A percentile compares a stretch with the other conserved stretches of the same genome.
Evolutionary conservation across 2,888 invertebrate genomes (phyloP).

Genomic region (Aricia artaxerxes): DNA sequence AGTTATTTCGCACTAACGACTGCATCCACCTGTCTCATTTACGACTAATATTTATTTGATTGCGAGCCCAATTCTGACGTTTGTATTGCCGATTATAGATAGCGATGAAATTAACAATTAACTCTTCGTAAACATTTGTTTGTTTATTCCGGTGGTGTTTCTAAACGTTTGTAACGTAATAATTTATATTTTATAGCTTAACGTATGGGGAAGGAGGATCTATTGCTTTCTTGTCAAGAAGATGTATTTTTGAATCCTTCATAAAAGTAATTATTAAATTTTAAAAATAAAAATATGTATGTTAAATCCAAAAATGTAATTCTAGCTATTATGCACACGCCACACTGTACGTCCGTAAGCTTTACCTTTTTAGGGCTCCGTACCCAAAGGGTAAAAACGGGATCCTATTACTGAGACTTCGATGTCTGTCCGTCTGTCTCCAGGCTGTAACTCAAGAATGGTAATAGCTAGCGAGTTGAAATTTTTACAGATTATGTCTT

Average conservation of each 20-base stretch:
- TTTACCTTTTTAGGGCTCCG: too few species aligned
- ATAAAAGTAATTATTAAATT: background rate
- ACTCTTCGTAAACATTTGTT: background rate
- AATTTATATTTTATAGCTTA: background rate
- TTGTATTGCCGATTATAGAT: slow-evolving; percentile 46
- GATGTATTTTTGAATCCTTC: background rate
- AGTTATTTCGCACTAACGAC: slow-evolving; percentile 51
- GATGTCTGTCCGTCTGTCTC: too few species aligned
- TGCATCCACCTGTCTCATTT: slow-evolving; percentile 62
- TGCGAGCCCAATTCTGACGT: slow-evolving; percentile 60
- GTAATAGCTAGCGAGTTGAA: too few species aligned
- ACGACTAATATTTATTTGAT: slow-evolving; percentile 75
- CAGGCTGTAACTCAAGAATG: too few species aligned
- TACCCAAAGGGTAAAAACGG: too few species aligned
- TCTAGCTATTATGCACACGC: background rate
- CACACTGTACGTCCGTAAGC: too few species aligned
- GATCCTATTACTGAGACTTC: too few species aligned
- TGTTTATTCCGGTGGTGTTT: slow-evolving; percentile 12
- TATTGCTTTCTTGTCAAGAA: background rate
- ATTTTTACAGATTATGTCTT: too few species aligned
- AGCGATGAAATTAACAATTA: slow-evolving; percentile 17
- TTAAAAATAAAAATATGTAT: too few species aligned
- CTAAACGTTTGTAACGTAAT: background rate
- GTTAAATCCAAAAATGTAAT: background rate
- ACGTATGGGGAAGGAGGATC: background rate